Conservation (phyloP, 2,797 vertebrate genomes). For the Periophthalmus magnuspinnatus region DNA sequence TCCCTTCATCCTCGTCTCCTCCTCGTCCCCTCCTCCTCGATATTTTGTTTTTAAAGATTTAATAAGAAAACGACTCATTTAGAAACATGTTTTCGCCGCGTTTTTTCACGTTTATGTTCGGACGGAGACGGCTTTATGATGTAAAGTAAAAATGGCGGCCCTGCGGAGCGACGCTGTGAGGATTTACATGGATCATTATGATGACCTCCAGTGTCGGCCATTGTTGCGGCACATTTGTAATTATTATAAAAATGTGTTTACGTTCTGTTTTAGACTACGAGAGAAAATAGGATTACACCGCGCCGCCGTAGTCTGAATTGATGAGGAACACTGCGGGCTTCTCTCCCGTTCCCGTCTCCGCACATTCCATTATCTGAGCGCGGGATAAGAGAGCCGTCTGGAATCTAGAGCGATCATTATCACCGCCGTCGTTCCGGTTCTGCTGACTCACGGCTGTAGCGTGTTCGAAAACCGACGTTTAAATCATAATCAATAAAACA, state of each 20-base stretch:
- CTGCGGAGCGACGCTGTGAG: background rate
- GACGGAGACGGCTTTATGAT: background rate
- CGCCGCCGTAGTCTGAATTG: background rate
- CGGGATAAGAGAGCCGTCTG: conserved; percentile 65
- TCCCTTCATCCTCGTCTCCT: conserved; percentile 18
- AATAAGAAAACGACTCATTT: background rate
- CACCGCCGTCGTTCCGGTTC: conserved; percentile 63
- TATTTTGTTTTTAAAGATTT: background rate
- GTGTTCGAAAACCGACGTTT: conserved; percentile 76
- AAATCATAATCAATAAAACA: conserved; percentile 78
- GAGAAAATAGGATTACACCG: background rate
- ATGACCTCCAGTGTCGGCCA: background rate
- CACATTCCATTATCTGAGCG: conserved; percentile 71
- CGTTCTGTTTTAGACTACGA: conserved; percentile 23
- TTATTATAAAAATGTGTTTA: background rate
- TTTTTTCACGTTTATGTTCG: background rate
- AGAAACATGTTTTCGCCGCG: background rate
- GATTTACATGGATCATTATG: background rate
- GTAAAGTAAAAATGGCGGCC: background rate
- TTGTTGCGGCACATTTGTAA: background rate
- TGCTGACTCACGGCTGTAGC: conserved; percentile 62
- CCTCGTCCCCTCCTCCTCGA: conserved; percentile 46
- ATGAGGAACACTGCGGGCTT: conserved; percentile 15
- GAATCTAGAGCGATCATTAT: conserved; percentile 68
- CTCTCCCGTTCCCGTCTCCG: conserved; percentile 51